Evolutionary conservation across 1,140 invertebrate genomes (phyloP), one percentile per base, ranked within the genome.

Genomic region (Dinothrombium tinctorium): DNA sequence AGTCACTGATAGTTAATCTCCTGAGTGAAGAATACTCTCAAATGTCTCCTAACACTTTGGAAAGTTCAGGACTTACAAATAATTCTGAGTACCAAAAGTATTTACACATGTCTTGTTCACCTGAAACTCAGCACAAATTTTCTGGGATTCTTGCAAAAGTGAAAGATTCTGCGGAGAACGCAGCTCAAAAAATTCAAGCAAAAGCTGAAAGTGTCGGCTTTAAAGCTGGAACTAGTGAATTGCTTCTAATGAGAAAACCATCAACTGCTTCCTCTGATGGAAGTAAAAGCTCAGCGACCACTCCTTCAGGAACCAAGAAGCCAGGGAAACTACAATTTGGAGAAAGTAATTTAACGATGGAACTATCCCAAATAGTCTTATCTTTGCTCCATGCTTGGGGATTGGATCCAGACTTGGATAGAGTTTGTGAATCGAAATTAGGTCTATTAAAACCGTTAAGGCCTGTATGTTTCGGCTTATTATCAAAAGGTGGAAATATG

Each of bases 321-420:
- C 41, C 49, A 9, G 40, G 47, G 22, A 38, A 52, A 15, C 46
- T 56, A 40, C 51, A 54, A 37, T 45, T 60, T 23, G 53, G 58
- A 23, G 62, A 73, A 43, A 65, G 67, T 8, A 74, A 72, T 44
- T 61, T 72, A 23, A 84, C 84, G 1, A 86, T 96, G 79, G 87
- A 96, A 61, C 84, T 92, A 33, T 86, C 87, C 0, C 83, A 92
- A 56, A 61, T 98, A 25, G 67, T 98, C 29, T 65, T 98, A 46
- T 96, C 90, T 1, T 63, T 96, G 38, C 65, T 99, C 4, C 89
- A 98, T 60, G 89, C 82, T 0, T 99, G 92, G 92, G 84, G 86
- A 0, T 61, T 96, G 33, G 90, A 98, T 61, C 71, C 73, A 11
- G 83, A 94, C 54, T 63, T 98, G 24, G 92, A 98, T 59, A 7